phyloP scores from a whole-genome alignment of 2,797 vertebrate genomes.

The Melanotaenia trifasciata region DNA sequence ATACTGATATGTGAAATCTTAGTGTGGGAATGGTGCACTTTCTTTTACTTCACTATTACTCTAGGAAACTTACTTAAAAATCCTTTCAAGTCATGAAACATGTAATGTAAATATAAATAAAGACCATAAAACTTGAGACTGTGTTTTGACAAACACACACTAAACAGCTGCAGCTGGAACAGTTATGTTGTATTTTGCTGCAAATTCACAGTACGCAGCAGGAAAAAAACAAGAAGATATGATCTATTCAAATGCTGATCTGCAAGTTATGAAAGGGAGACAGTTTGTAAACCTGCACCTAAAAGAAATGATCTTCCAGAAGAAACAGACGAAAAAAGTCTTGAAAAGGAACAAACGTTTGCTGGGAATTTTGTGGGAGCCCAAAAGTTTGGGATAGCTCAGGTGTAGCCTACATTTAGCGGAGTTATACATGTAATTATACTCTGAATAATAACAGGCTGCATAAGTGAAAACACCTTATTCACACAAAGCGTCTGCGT shows the following conservation, averaged over 20 bases:
- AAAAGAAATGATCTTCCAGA: neutral
- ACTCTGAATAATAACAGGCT: constrained; percentile 7
- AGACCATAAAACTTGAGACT: neutral
- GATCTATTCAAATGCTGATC: neutral
- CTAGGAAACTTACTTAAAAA: neutral
- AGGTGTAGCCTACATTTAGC: neutral
- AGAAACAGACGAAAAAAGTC: neutral
- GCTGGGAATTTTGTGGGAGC: neutral
- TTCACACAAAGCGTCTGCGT: neutral
- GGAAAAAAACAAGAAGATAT: neutral
- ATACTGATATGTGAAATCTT: too few species aligned
- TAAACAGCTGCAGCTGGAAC: neutral
- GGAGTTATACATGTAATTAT: neutral
- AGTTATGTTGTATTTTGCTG: too few species aligned
- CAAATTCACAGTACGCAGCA: neutral
- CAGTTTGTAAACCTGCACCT: neutral
- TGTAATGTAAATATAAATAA: neutral
- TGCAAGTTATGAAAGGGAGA: accelerated
- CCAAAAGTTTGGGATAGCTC: neutral
- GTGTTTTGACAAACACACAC: neutral
- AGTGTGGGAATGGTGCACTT: too few species aligned
- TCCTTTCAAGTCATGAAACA: neutral
- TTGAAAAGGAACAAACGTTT: neutral
- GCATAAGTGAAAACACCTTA: constrained; percentile 8
- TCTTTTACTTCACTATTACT: too few species aligned